Evolutionary conservation across 2,797 vertebrate genomes (phyloP).

Genomic region (Halcyon chelicuti): DNA sequence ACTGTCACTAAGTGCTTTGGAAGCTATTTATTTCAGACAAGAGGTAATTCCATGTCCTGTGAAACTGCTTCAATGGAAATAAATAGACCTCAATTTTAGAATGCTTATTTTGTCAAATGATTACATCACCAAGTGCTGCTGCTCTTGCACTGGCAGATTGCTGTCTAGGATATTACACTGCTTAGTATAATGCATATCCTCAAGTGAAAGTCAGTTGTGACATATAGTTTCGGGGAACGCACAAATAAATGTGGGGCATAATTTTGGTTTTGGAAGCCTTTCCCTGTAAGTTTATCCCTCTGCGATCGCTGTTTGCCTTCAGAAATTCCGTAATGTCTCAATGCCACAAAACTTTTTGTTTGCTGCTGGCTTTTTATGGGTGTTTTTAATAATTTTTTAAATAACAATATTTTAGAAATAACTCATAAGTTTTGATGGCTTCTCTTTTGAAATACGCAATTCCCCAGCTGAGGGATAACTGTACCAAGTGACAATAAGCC

Average conservation of each 20-base stretch:
- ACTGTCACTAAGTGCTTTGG: not conserved
- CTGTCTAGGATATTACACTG: not conserved
- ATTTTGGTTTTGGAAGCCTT: not conserved
- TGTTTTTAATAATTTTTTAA: not conserved
- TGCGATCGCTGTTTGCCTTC: not conserved
- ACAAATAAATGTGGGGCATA: accelerated
- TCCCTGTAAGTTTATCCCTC: not conserved
- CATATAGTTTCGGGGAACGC: not conserved
- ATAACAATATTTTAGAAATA: not conserved
- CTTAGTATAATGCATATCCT: not conserved
- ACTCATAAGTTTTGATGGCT: not conserved
- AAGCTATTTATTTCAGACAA: not conserved
- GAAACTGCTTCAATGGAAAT: not conserved
- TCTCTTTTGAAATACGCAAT: not conserved
- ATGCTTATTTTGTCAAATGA: not conserved
- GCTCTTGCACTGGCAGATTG: not conserved
- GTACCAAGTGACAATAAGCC: not conserved
- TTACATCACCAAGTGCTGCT: not conserved
- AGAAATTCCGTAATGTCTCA: not conserved
- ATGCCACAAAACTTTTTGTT: not conserved
- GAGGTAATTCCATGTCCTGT: not conserved
- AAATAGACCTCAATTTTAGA: not conserved
- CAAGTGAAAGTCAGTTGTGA: accelerated
- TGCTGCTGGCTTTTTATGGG: not conserved
- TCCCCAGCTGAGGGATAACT: not conserved